Percentiles rank a stretch among this genome's conserved stretches.
phyloP scores from a whole-genome alignment of 2,113 vertebrate species.

The Sus scrofa region T2T-Sscrofa CM000815.6:136181501-136182000 shows the following conservation, averaged over 20 bases:
- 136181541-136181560: not conserved
- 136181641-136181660: too few relatives aligned
- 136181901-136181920: not conserved
- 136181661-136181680: not conserved
- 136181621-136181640: not conserved
- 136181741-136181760: not conserved
- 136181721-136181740: not conserved
- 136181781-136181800: not conserved
- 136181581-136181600: not conserved
- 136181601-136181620: slow-evolving; percentile 11
- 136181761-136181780: not conserved
- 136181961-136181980: not conserved
- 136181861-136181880: not conserved
- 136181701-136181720: not conserved
- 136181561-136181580: not conserved
- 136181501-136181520: too few relatives aligned
- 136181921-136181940: not conserved
- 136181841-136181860: not conserved
- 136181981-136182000: not conserved
- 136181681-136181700: not conserved
- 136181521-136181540: not conserved
- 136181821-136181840: not conserved
- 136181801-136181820: not conserved
- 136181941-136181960: slow-evolving; percentile 2
- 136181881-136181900: not conserved